Conservation (phyloP, 2,888 invertebrate species). For the Exephanes ischioxanthus region DNA sequence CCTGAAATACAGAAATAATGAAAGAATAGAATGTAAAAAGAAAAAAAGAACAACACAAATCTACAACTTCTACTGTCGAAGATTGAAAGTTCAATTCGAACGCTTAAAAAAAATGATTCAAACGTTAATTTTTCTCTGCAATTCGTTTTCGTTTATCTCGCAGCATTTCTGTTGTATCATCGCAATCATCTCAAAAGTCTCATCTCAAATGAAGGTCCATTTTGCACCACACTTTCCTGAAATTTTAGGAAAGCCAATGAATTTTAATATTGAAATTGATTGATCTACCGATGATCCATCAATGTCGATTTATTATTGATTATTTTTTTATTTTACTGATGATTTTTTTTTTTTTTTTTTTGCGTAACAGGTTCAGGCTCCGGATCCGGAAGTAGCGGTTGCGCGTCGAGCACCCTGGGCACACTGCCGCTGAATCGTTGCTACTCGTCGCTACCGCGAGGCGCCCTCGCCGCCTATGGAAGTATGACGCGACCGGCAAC, state of each 20-base stretch:
- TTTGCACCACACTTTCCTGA: neutral
- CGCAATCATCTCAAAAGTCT: neutral
- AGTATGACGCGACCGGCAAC: conserved; percentile 85
- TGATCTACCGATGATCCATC: conserved; percentile 2
- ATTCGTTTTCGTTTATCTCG: too few species aligned
- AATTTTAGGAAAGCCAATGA: neutral
- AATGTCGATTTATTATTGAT: neutral
- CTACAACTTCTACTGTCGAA: neutral
- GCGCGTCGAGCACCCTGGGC: conserved; percentile 81
- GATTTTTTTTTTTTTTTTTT: neutral
- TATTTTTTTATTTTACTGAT: neutral
- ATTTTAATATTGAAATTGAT: neutral
- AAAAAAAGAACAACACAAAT: neutral
- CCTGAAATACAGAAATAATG: neutral
- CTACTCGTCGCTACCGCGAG: conserved; percentile 86
- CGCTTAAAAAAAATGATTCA: too few species aligned
- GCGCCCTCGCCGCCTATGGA: conserved; percentile 85
- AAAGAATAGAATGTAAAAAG: neutral
- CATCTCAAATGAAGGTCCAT: too few species aligned
- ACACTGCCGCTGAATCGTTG: conserved; percentile 80
- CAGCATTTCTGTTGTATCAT: neutral
- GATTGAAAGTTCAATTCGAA: neutral
- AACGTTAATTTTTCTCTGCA: too few species aligned
- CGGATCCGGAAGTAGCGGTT: conserved; percentile 85
- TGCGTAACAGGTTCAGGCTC: conserved; percentile 81